Conservation (phyloP, 2,888 invertebrate genomes). For the Timema cristinae region DNA sequence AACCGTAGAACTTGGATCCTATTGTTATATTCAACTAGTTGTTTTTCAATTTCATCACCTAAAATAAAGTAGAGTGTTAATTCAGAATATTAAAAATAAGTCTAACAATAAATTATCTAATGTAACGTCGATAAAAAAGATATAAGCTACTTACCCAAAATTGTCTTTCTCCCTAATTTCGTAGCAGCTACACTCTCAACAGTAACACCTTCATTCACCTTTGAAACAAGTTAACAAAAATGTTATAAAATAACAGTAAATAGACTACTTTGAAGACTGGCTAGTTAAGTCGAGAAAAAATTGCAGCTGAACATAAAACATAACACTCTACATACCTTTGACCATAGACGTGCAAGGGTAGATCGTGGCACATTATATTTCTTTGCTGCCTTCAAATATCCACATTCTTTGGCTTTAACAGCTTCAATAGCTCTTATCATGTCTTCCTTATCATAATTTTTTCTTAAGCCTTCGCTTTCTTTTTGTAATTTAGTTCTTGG, state of each 20-base stretch:
- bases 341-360: conserved; percentile 6
- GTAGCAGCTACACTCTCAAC: conserved; percentile 1
- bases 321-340: background rate
- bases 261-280: background rate
- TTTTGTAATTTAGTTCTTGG: conserved; percentile 5
- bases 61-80: background rate
- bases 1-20: conserved; percentile 6
- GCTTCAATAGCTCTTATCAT: conserved; percentile 14
- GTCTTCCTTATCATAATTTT: conserved; percentile 1
- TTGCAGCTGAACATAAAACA: background rate
- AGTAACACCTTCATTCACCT: conserved; percentile 1
- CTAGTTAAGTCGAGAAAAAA: background rate
- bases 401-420: background rate
- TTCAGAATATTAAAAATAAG: background rate
- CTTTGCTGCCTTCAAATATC: background rate
- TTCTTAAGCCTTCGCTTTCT: conserved; percentile 3
- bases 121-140: background rate
- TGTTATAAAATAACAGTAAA: background rate
- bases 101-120: background rate
- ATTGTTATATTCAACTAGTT: conserved; percentile 2
- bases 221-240: background rate
- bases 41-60: conserved; percentile 16
- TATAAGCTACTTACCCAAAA: conserved; percentile 1
- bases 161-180: conserved; percentile 14
- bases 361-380: conserved; percentile 12